Conservation (phyloP, 2,797 vertebrate genomes). For the Paguma larvata region DNA sequence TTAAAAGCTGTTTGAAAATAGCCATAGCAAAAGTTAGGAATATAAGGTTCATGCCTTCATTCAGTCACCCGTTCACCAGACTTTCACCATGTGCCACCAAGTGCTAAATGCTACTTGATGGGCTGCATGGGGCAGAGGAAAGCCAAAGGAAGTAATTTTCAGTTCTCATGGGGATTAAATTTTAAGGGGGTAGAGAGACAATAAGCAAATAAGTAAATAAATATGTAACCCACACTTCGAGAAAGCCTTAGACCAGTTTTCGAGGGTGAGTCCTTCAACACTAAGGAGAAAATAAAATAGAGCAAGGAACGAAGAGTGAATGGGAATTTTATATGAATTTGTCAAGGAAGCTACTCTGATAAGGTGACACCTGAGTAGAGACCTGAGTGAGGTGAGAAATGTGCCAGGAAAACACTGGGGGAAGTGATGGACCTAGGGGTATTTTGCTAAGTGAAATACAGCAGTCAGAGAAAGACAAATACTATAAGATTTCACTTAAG, state of each 20-base stretch:
- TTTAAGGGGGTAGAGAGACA: background rate
- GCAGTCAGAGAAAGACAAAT: background rate
- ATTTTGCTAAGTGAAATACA: background rate
- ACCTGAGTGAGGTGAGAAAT: background rate
- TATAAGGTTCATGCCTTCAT: background rate
- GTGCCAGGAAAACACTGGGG: background rate
- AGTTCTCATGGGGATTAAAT: background rate
- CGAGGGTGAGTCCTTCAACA: background rate
- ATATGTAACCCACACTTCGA: background rate
- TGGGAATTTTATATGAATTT: background rate
- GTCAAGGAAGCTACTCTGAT: background rate
- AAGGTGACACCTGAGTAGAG: background rate
- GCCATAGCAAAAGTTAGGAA: background rate
- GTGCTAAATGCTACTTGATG: background rate
- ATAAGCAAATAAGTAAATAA: background rate
- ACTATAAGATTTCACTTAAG: background rate
- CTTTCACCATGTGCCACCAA: background rate
- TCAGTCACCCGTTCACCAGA: background rate
- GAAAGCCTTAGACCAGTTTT: background rate
- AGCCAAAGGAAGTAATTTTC: background rate
- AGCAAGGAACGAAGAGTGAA: background rate
- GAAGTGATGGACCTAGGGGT: background rate
- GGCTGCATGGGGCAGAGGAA: rapidly evolving
- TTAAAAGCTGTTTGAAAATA: background rate
- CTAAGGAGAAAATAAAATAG: background rate